These are phyloP conservation scores for Dipus sagitta DNA, from an alignment of 2,797 vertebrate genomes.

Conservation along the genomic window DNA sequence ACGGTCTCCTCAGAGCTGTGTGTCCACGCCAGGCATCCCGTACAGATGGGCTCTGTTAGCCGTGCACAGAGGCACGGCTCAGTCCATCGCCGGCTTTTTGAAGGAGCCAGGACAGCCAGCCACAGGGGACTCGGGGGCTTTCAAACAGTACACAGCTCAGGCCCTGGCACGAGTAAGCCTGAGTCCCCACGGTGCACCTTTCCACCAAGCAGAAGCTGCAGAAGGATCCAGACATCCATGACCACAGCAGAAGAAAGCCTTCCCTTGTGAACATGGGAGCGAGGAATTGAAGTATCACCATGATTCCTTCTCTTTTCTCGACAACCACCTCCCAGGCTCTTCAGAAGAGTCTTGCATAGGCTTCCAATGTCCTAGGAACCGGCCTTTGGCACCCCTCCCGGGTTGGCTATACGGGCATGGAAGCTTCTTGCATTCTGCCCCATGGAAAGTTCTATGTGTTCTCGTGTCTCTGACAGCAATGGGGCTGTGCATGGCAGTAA, in stretches of 20 bases:
- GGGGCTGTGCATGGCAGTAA: background rate
- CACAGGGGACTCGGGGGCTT: background rate
- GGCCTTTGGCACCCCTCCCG: background rate
- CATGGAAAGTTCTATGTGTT: background rate
- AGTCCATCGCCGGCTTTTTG: background rate
- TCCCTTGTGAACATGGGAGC: background rate
- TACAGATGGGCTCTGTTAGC: conserved; percentile 75
- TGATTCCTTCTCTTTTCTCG: background rate
- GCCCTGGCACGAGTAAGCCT: background rate
- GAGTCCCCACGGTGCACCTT: background rate
- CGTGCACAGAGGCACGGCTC: background rate
- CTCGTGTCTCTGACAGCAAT: background rate
- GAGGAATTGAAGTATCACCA: no score
- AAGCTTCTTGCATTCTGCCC: background rate
- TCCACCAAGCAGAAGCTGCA: background rate
- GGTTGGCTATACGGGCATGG: background rate
- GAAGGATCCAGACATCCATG: background rate
- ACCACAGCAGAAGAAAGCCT: background rate
- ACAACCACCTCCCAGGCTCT: background rate
- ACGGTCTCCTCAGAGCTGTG: background rate
- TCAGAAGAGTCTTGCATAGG: background rate
- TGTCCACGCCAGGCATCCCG: background rate
- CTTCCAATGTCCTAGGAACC: background rate
- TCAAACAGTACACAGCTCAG: background rate
- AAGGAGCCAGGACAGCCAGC: background rate